Conservation (phyloP, 2,797 vertebrate species). For the Scomberomorus guttatus region DNA sequence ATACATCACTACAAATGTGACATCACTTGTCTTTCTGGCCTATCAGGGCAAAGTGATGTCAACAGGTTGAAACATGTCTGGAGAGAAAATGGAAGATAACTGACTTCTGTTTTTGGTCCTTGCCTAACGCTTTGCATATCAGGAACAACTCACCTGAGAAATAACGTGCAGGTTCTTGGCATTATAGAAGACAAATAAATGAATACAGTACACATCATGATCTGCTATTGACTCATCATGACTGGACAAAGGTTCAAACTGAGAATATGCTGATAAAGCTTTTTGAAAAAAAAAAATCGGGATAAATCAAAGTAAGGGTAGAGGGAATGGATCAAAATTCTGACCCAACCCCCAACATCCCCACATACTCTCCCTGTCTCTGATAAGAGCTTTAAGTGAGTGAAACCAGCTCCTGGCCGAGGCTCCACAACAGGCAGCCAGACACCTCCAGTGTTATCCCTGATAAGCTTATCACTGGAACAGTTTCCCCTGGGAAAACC, state of each 20-base stretch:
- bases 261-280: background rate
- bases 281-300: constrained; percentile 4
- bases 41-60: constrained; percentile 53
- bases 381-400: constrained; percentile 74
- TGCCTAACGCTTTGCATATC: background rate
- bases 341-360: constrained; percentile 21
- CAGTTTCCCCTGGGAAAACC: constrained; percentile 64
- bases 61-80: constrained; percentile 67
- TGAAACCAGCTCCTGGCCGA: constrained; percentile 69
- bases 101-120: constrained; percentile 18
- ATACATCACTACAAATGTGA: constrained; percentile 68
- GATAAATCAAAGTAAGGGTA: background rate
- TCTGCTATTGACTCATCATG: background rate
- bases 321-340: background rate
- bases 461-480: constrained; percentile 75
- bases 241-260: background rate
- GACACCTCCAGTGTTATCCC: constrained; percentile 71
- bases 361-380: background rate
- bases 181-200: background rate
- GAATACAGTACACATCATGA: background rate
- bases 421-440: constrained; percentile 61
- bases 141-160: background rate
- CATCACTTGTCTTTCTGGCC: constrained; percentile 69
- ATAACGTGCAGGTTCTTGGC: background rate
- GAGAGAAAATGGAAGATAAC: constrained; percentile 55